phyloP scores from a whole-genome alignment of 2,113 vertebrate species.

The Thymallus thymallus region DNA sequence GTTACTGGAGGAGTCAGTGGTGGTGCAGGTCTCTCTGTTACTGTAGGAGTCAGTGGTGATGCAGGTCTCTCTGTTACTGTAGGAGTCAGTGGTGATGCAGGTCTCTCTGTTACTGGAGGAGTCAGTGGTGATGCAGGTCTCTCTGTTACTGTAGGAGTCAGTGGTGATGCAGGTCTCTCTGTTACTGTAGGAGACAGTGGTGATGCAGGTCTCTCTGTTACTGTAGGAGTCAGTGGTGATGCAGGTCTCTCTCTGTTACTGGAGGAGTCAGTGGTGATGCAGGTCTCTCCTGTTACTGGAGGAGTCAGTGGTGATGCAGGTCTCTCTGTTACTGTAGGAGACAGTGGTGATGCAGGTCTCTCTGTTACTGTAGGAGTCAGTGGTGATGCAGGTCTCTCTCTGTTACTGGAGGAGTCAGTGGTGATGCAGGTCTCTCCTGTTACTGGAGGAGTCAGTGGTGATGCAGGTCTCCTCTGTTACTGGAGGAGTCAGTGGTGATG shows the following conservation, averaged over 20 bases:
- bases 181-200: conserved; percentile 77
- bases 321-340: conserved; percentile 78
- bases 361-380: conserved; percentile 76
- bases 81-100: conserved; percentile 88
- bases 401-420: conserved; percentile 76
- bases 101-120: conserved; percentile 79
- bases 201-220: conserved; percentile 84
- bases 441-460: conserved; percentile 79
- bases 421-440: conserved; percentile 86
- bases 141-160: conserved; percentile 74
- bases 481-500: conserved; percentile 85
- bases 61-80: conserved; percentile 76
- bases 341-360: conserved; percentile 87
- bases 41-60: conserved; percentile 83
- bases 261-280: conserved; percentile 86
- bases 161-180: conserved; percentile 88
- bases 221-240: conserved; percentile 83
- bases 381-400: conserved; percentile 89
- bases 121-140: conserved; percentile 87
- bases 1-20: conserved; percentile 77
- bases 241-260: conserved; percentile 78
- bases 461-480: conserved; percentile 82
- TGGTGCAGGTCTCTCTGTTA: conserved; percentile 84
- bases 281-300: conserved; percentile 75
- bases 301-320: conserved; percentile 88